Conservation (phyloP, 1,140 invertebrate genomes). For the Scaptomyza montana region DNA sequence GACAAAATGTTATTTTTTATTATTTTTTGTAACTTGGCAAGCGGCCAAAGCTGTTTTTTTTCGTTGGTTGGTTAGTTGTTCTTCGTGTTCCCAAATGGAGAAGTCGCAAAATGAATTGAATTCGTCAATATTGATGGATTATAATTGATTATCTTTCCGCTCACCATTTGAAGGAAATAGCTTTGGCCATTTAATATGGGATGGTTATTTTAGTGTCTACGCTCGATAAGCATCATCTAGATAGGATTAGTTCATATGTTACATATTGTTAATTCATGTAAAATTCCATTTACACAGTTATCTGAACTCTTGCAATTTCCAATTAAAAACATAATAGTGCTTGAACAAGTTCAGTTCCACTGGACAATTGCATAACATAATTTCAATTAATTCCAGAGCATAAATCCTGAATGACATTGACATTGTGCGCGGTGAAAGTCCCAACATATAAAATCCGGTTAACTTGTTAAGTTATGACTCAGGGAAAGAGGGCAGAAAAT, state of each 20-base stretch:
- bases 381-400: slow-evolving; percentile 8
- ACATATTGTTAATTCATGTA: background rate
- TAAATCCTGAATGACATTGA: slow-evolving; percentile 3
- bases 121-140: slow-evolving; percentile 33
- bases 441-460: slow-evolving; percentile 12
- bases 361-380: slow-evolving; percentile 7
- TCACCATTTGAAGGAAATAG: background rate
- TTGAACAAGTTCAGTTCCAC: slow-evolving; percentile 12
- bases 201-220: too few species aligned
- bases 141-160: slow-evolving; percentile 16
- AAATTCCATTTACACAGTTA: too few species aligned
- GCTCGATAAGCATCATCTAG: too few species aligned
- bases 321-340: slow-evolving; percentile 32
- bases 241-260: background rate
- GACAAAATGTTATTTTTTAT: slow-evolving; percentile 37
- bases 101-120: slow-evolving; percentile 39
- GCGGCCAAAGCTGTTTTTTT: slow-evolving; percentile 27
- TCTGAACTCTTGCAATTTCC: slow-evolving; percentile 1
- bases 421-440: slow-evolving; percentile 22
- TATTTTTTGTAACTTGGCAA: slow-evolving; percentile 26
- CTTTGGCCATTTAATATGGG: too few species aligned
- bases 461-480: slow-evolving; percentile 16
- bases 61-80: background rate
- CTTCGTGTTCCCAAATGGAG: slow-evolving; percentile 9
- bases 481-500: background rate